Base-by-base conservation (phyloP, 2,113 vertebrate genomes). In the Heloderma charlesbogerti region DNA sequence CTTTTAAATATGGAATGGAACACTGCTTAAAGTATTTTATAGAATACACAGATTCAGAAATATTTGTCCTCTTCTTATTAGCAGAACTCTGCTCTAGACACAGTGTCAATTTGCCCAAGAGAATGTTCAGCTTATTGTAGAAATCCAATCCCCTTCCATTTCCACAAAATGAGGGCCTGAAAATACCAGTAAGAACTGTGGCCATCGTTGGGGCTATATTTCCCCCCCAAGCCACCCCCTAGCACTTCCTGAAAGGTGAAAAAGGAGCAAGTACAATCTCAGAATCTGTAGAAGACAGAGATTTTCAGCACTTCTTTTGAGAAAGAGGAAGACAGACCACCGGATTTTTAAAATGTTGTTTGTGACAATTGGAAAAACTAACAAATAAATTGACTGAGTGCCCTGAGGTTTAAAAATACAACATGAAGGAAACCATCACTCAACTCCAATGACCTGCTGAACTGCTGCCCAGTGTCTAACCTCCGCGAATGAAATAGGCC, bases 301-400 rank as follows among this genome's bases (percentile, higher is more conserved):
- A 82, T 89, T 89, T 81, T 89, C 88, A 89, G 57, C 78, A 71
- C 88, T 80, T 82, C 79, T 82, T 82, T 82, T 89, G 66, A 82
- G 10, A 25, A 80, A 43, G 25, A 89, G 54, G 22, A 54, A n/a
- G 60, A 31, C 31, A 37, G 27, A 51, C 66, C 13, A 51, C 45
- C 22, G 20, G 63, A 69, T 54, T 89, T 89, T 77, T 63, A 54
- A 86, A 87, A 78, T 77, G 86, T 81, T 88, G 45, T 82, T 89
- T 82, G 66, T 54, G 79, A 71, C 48, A 71, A 15, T 29, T 82
- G 88, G 45, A 78, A 57, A 89, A 72, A 67, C 60, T 34, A 77
- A 79, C 88, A 71, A 71, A 71, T 54, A 89, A 71, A 89, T 66
- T 45, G 60, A 67, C 22, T 40, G 43, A 9, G 34, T 75, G 31